Evolutionary conservation across 1,140 invertebrate genomes (phyloP).

Genomic region (Euglossa dilemma): DNA sequence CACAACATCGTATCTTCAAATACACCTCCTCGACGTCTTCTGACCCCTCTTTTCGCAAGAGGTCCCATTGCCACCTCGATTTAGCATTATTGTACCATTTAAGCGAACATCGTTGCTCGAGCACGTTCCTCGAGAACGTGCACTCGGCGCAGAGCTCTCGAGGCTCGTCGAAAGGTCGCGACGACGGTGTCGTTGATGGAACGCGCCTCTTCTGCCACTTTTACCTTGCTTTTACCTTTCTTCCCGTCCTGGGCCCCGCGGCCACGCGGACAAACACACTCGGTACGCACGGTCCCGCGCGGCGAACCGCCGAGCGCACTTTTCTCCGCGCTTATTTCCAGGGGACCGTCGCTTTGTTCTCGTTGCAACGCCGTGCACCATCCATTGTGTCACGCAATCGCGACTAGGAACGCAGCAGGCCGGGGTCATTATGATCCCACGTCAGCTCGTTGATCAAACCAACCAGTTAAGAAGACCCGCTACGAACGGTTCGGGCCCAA

Average conservation of each 20-base stretch:
- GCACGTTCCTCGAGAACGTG: neutral
- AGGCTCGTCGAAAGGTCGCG: constrained; percentile 2
- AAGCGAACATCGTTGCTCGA: constrained; percentile 1
- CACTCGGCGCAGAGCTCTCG: neutral
- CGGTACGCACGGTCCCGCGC: neutral
- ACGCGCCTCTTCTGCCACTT: neutral
- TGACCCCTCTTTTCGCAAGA: neutral
- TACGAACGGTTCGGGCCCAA: neutral
- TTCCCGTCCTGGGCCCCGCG: neutral
- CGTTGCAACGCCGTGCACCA: neutral
- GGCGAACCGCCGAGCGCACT: neutral
- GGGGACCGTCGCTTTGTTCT: constrained; percentile 10
- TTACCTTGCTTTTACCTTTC: constrained; percentile 33
- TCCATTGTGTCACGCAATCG: neutral
- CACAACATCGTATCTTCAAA: no score
- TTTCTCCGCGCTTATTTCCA: neutral
- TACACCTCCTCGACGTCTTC: no score
- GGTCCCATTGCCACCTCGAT: no score
- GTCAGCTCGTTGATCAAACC: constrained; percentile 13
- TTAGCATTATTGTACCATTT: neutral
- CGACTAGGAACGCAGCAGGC: neutral
- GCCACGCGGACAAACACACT: constrained; percentile 1
- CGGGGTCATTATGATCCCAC: constrained; percentile 36
- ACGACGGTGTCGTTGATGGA: neutral
- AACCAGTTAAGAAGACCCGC: neutral